These are phyloP conservation scores for Cochlearius cochlearius DNA, from an alignment of 2,113 vertebrate genomes.

Conservation along the genomic window DNA sequence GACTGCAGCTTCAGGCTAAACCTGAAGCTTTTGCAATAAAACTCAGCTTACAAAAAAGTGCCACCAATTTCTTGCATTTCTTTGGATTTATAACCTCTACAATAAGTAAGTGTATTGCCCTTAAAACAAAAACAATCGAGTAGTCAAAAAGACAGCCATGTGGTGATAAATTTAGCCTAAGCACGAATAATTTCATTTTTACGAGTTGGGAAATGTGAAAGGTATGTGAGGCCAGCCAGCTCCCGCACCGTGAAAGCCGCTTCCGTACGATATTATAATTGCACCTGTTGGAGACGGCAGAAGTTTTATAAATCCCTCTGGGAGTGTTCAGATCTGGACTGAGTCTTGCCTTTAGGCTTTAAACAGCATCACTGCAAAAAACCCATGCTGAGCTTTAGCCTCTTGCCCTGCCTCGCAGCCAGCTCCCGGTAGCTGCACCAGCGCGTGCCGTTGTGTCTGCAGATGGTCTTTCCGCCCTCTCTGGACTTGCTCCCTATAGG, in stretches of 20 bases:
- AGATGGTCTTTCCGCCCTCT: neutral
- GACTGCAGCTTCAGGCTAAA: neutral
- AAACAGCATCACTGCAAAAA: neutral
- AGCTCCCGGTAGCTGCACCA: neutral
- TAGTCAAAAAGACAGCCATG: neutral
- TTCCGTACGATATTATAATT: neutral
- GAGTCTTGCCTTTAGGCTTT: neutral
- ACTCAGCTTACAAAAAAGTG: neutral
- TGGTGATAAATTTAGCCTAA: neutral
- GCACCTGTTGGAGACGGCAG: neutral
- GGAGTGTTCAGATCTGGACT: neutral
- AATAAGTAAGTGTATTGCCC: neutral
- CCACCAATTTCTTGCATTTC: neutral
- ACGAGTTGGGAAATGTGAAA: neutral
- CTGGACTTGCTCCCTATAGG: neutral
- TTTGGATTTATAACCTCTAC: neutral
- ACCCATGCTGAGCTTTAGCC: neutral
- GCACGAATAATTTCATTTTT: neutral
- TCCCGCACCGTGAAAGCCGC: neutral
- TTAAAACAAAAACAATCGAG: neutral
- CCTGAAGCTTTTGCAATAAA: neutral
- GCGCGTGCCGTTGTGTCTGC: neutral
- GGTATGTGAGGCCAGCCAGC: neutral
- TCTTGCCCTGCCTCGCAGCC: neutral
- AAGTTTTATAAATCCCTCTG: neutral